phyloP scores from a whole-genome alignment of 2,888 invertebrate genomes.

The Tortricodes alternella region DNA sequence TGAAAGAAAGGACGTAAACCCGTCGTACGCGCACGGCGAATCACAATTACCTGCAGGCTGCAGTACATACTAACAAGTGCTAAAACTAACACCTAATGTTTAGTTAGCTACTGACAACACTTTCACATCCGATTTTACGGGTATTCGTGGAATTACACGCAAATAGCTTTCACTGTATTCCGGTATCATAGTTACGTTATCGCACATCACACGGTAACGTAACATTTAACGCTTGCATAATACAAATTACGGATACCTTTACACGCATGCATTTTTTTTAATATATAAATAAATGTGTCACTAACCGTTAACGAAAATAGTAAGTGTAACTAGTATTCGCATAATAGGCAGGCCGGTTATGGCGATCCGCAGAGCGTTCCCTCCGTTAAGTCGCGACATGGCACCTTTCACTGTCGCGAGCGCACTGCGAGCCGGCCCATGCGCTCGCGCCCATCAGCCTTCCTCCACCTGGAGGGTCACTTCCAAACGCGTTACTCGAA shows the following conservation, averaged over 20 bases:
- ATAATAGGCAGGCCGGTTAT: conserved; percentile 58
- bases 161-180: conserved; percentile 69
- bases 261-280: neutral
- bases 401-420: conserved; percentile 76
- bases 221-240: conserved; percentile 67
- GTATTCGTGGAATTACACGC: conserved; percentile 36
- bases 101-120: too few relatives aligned
- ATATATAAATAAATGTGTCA: conserved; percentile 37
- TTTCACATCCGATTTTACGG: conserved; percentile 8
- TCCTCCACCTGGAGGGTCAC: neutral
- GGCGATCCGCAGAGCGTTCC: conserved; percentile 54
- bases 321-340: conserved; percentile 70
- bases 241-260: conserved; percentile 44
- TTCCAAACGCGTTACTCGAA: neutral
- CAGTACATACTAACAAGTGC: conserved; percentile 40
- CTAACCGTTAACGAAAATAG: conserved; percentile 73
- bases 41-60: conserved; percentile 46
- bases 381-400: conserved; percentile 59
- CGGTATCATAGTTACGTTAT: conserved; percentile 68
- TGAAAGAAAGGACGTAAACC: conserved; percentile 64
- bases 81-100: conserved; percentile 15
- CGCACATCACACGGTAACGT: conserved; percentile 28
- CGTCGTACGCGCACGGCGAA: conserved; percentile 37
- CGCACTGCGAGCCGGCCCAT: conserved; percentile 59
- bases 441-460: conserved; percentile 40